Base-by-base conservation (phyloP, 2,888 invertebrate species). In the Ecliptopera silaceata region DNA sequence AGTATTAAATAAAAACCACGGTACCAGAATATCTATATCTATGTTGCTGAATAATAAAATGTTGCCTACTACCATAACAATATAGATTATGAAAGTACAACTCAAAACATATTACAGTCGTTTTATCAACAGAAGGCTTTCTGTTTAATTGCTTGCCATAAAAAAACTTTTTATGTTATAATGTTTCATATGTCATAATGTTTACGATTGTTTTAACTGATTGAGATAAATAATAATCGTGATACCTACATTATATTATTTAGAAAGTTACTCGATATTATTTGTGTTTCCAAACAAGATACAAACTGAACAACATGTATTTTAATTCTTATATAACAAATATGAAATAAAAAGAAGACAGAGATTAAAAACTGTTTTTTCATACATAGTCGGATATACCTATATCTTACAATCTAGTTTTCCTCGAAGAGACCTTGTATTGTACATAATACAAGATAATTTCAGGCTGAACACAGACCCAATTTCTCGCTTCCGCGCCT, bases 61-160 rank as follows among this genome's bases (percentile, higher is more conserved):
- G 12, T 22, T 8, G n/a, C 13, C n/a, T 38, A 13, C 10, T 17
- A 18, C 2, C 20, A 22, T 10, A 26, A 22, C 42, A 26, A 41
- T 22, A 22, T 41, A 15, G 20, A 41, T 13, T 29, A 18, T 26
- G 29, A 50, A 49, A 59, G 45, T 55, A 56, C 57, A 60, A 64
- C 64, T 65, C 67, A 56, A 67, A 64, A 62, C 64, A 61, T 66
- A 74, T 69, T 22, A 69, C 71, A 63, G 51, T 71, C 74, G 70
- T 50, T 54, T 53, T 53, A 58, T 54, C 77, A 72, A 66, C 67
- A 57, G 54, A 65, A 66, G 61, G 70, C 67, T 66, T 67, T 71
- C 65, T 76, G 49, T 77, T 78, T 82, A 79, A 81, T 79, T 74
- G 77, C 73, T 70, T 56, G 72, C 72, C 72, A 78, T 81, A 78